Evolutionary conservation across 2,888 invertebrate genomes (phyloP), one percentile per base, ranked within the genome.

Genomic region (Galerucella pusilla): DNA sequence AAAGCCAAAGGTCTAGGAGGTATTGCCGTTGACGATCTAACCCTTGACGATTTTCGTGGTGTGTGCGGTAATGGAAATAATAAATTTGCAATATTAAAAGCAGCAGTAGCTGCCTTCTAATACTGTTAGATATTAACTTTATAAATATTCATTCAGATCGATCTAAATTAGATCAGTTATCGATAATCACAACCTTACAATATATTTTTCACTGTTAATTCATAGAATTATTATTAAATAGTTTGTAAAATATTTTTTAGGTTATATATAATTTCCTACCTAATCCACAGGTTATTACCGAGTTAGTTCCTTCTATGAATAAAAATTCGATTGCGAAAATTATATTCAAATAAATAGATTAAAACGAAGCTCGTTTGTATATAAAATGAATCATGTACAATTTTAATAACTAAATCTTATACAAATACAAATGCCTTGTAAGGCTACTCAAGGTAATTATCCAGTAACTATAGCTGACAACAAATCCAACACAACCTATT

Each of bases 1-100:
- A 93, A 93, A 83, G 90, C 91, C 1, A 94, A 93, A 85, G 92
- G 91, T 35, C 90, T 95, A 11, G 95, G 93, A n/a, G 95, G 95
- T 60, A 89, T 95, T 9, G 93, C 94, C 0, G 89, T 95, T 52
- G 88, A 91, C 42, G 95, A 95, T 80, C 88, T 95, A 42, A 93
- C 94, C 0, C 87, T 91, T 85, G 95, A 95, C 78, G 95, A 95
- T 84, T 94, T 94, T 89, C 91, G 92, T 68, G 95, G 95, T 16
- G 89, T 92, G 25, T 95, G 95, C 88, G 91, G 91, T 2, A 92
- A 92, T 0, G 91, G 91, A 2, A 92, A 92, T 0, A 93, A 93
- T 83, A 94, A 93, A 83, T 95, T 91, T 85, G 94, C 94, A 1
- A 92, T 95, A 75, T 88, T 94, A 68, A 91, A 93, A 76, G 93